Conservation (phyloP, 92 coral and sea anemone genomes). For the Muricea muricata region DNA sequence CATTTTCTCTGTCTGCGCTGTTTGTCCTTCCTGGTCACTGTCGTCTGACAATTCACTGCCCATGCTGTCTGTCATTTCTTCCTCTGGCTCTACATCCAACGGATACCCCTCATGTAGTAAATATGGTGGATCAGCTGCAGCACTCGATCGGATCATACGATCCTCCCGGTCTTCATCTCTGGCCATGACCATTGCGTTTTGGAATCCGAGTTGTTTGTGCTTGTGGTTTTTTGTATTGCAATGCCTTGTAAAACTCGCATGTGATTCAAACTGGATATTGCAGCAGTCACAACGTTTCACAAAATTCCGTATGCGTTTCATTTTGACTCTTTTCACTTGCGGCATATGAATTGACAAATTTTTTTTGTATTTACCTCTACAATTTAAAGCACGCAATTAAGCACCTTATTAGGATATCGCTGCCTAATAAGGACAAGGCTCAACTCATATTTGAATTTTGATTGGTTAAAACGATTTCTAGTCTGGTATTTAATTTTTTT, state of each 20-base stretch:
- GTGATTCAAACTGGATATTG: background rate
- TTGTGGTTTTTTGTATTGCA: background rate
- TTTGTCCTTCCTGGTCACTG: background rate
- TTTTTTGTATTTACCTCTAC: background rate
- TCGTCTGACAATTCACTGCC: background rate
- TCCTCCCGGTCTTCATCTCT: background rate
- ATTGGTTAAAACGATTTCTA: background rate
- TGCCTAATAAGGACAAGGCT: no score
- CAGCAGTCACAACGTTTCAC: background rate
- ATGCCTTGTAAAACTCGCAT: conserved; percentile 9
- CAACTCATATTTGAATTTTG: background rate
- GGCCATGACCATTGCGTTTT: background rate
- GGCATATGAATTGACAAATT: no score
- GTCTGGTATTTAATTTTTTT: background rate
- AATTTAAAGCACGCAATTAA: background rate
- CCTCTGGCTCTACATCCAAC: background rate
- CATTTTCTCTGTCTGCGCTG: background rate
- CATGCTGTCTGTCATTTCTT: background rate
- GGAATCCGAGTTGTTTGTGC: background rate
- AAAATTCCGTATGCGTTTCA: background rate
- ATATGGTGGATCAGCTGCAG: background rate
- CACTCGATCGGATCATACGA: background rate
- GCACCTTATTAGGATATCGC: background rate
- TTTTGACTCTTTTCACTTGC: background rate
- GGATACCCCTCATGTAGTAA: background rate